Evolutionary conservation across 2,113 vertebrate species (phyloP).

Genomic region (Paradisaea rubra): DNA sequence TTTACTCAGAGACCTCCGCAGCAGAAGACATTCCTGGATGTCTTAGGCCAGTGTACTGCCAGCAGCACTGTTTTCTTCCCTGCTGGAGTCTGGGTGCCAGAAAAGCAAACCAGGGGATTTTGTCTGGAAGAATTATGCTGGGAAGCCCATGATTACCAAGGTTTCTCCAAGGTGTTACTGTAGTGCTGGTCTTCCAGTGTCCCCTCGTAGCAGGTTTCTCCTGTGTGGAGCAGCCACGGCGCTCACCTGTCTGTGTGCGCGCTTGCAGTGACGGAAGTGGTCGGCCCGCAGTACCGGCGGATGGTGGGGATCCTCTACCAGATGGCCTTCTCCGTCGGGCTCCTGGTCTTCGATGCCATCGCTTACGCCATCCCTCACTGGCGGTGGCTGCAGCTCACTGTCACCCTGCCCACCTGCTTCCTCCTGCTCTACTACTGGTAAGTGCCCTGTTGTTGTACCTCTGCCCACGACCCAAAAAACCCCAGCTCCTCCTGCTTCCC

Average conservation of each 20-base stretch:
- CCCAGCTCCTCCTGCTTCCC: background rate
- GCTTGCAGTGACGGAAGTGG: constrained; percentile 74
- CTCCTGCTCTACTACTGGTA: constrained; percentile 77
- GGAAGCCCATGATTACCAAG: background rate
- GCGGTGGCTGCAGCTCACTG: constrained; percentile 73
- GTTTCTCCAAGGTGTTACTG: accelerated
- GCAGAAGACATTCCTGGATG: background rate
- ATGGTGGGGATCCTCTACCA: constrained; percentile 76
- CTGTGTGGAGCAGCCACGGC: accelerated
- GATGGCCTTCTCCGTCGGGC: constrained; percentile 59
- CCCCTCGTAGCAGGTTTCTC: accelerated
- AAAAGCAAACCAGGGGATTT: background rate
- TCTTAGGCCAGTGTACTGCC: background rate
- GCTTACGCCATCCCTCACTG: constrained; percentile 70
- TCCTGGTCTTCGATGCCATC: constrained; percentile 60
- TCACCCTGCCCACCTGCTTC: constrained; percentile 71
- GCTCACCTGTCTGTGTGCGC: background rate
- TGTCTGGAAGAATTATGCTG: background rate
- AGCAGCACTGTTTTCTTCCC: background rate
- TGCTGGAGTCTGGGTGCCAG: background rate
- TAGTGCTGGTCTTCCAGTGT: accelerated
- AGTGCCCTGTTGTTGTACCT: accelerated
- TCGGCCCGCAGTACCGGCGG: constrained; percentile 64
- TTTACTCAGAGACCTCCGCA: accelerated
- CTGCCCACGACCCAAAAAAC: accelerated